A percentile compares a stretch with the other conserved stretches of the same genome.
These are phyloP conservation scores for Epinotia brunnichana DNA, from an alignment of 2,888 invertebrate genomes.

Conservation along the genomic window DNA sequence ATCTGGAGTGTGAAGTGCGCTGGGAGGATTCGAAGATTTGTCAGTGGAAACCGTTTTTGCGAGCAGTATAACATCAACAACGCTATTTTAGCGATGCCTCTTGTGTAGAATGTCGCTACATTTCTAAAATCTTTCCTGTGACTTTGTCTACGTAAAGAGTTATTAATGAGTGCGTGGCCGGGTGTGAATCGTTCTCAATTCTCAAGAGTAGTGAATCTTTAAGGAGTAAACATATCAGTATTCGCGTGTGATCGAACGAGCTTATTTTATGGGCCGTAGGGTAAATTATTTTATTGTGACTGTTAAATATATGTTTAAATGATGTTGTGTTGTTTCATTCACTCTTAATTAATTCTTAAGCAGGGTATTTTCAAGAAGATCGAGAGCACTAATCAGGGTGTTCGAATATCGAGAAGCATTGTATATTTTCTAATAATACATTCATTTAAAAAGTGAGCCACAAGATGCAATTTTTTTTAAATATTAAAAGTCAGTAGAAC, in stretches of 20 bases:
- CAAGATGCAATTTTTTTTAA: no score
- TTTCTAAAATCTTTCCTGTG: background rate
- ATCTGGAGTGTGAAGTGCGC: background rate
- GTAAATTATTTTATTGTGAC: slow-evolving; percentile 56
- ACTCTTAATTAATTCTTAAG: background rate
- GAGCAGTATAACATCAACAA: background rate
- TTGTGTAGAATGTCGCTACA: background rate
- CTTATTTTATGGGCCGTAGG: slow-evolving; percentile 54
- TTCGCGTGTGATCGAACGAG: slow-evolving; percentile 58
- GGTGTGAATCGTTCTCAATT: slow-evolving; percentile 1
- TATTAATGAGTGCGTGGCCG: background rate
- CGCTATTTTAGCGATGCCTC: background rate
- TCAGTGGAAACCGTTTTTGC: background rate
- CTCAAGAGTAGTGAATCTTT: slow-evolving; percentile 25
- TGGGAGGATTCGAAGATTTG: background rate
- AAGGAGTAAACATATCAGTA: slow-evolving; percentile 52
- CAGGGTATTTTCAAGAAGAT: background rate
- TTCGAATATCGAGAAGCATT: no score
- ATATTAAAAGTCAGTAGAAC: no score
- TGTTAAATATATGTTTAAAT: slow-evolving; percentile 58
- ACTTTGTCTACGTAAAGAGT: background rate
- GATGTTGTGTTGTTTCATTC: slow-evolving; percentile 48
- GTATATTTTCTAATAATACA: no score
- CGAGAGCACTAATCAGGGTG: background rate
- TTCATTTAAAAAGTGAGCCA: no score